A percentile compares a stretch with the other conserved stretches of the same genome.
phyloP scores from a whole-genome alignment of 64 coral and sea anemone genomes.

The Dendronephthya gigantea region DNA sequence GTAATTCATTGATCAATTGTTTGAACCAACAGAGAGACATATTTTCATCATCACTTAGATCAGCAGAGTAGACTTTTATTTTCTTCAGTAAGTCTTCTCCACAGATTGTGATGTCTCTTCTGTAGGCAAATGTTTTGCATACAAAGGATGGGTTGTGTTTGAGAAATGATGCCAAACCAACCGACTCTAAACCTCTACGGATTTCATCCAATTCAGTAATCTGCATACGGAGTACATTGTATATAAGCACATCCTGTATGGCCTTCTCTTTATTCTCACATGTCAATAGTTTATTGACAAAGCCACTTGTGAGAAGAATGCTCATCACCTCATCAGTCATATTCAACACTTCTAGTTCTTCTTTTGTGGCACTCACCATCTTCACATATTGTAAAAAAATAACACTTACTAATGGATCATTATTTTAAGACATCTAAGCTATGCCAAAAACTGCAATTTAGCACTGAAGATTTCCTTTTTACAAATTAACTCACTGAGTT shows the following conservation, averaged over 20 bases:
- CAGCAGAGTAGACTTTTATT: neutral
- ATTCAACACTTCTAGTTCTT: neutral
- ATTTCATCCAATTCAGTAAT: neutral
- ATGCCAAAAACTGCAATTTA: too few species aligned
- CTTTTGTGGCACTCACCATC: neutral
- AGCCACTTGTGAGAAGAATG: neutral
- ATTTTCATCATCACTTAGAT: neutral
- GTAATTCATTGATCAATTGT: neutral
- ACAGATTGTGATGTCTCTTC: too few species aligned
- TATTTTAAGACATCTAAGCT: too few species aligned
- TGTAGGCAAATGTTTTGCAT: neutral
- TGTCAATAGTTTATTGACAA: neutral
- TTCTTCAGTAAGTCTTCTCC: neutral
- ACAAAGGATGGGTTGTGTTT: neutral
- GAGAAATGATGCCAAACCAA: neutral
- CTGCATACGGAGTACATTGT: neutral
- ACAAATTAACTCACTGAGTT: too few species aligned
- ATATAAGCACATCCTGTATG: neutral
- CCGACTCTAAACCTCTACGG: neutral
- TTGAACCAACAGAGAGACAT: neutral
- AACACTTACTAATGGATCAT: neutral
- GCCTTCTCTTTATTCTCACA: neutral
- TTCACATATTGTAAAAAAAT: too few species aligned
- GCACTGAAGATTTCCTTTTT: too few species aligned
- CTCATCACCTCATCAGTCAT: neutral